phyloP scores from a whole-genome alignment of 2,888 invertebrate genomes.

The Habrosyne pyritoides region DNA sequence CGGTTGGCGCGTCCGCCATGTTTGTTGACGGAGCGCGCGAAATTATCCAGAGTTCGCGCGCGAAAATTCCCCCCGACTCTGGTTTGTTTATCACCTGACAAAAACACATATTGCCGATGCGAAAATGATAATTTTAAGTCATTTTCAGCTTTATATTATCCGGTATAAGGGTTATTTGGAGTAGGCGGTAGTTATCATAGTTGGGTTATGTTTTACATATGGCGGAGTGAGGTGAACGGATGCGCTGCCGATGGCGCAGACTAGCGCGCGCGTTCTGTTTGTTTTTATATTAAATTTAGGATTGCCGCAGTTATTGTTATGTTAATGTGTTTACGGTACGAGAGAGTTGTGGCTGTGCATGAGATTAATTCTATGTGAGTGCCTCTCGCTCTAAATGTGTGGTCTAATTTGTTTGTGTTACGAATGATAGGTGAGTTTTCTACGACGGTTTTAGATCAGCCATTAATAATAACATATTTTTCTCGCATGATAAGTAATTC shows the following conservation, averaged over 20 bases:
- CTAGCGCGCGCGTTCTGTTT: conserved; percentile 41
- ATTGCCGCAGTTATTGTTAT: conserved; percentile 47
- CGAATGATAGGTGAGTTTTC: not conserved
- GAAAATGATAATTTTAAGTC: conserved; percentile 42
- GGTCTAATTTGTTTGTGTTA: not conserved
- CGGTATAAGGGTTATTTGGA: conserved; percentile 15
- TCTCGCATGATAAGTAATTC: not conserved
- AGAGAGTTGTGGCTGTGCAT: conserved; percentile 24
- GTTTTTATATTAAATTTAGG: conserved; percentile 54
- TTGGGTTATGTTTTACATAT: conserved; percentile 42
- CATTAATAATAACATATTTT: not conserved
- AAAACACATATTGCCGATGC: conserved; percentile 40
- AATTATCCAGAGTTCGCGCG: conserved; percentile 77
- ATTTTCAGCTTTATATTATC: conserved; percentile 47
- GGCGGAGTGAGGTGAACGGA: conserved; percentile 36
- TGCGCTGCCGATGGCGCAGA: conserved; percentile 30
- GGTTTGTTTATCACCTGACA: conserved; percentile 61
- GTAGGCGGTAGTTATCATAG: conserved; percentile 22
- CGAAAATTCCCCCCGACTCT: conserved; percentile 42
- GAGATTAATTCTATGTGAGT: conserved; percentile 25
- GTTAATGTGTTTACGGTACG: conserved; percentile 46
- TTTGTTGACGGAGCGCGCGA: conserved; percentile 71
- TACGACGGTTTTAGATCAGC: not conserved
- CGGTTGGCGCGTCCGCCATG: conserved; percentile 50
- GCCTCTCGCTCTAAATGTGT: not conserved